Conservation (phyloP, 2,797 vertebrate genomes). For the Poeciliopsis presidionis region DNA sequence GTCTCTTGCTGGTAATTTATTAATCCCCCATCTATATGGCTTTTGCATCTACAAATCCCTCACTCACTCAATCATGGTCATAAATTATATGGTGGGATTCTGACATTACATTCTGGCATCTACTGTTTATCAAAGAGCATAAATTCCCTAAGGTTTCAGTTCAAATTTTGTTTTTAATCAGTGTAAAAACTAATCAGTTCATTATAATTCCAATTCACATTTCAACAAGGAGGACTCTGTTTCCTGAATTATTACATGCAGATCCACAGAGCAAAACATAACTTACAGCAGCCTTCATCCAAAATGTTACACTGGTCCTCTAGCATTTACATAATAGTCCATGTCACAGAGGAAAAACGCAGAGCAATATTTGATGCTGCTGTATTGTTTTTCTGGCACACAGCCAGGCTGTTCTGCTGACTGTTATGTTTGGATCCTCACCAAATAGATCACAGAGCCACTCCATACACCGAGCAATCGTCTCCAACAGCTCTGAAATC, state of each 20-base stretch:
- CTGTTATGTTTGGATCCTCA: constrained; percentile 28
- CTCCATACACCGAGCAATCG: constrained; percentile 17
- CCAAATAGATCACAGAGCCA: constrained; percentile 30
- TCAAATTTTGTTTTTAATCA: constrained; percentile 3
- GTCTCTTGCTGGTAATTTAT: neutral
- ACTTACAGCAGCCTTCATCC: constrained; percentile 4
- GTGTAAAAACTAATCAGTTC: neutral
- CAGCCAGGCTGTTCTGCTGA: constrained; percentile 19
- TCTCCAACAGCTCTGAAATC: constrained; percentile 30
- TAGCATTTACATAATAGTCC: constrained; percentile 16
- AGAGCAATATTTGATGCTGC: constrained; percentile 34
- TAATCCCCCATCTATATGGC: neutral
- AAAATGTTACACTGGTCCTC: constrained; percentile 5
- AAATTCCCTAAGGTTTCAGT: neutral
- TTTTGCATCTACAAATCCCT: constrained; percentile 31
- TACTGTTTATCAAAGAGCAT: neutral
- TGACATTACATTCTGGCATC: neutral
- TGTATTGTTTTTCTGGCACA: constrained; percentile 17
- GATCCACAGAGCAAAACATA: neutral
- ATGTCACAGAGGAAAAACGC: constrained; percentile 40
- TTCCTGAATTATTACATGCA: neutral
- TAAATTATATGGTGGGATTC: constrained; percentile 18
- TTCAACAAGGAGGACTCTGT: neutral
- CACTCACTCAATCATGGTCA: constrained; percentile 31
- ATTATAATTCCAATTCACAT: neutral